Evolutionary conservation across 2,888 invertebrate species (phyloP).

Genomic region (Abrostola tripartita): DNA sequence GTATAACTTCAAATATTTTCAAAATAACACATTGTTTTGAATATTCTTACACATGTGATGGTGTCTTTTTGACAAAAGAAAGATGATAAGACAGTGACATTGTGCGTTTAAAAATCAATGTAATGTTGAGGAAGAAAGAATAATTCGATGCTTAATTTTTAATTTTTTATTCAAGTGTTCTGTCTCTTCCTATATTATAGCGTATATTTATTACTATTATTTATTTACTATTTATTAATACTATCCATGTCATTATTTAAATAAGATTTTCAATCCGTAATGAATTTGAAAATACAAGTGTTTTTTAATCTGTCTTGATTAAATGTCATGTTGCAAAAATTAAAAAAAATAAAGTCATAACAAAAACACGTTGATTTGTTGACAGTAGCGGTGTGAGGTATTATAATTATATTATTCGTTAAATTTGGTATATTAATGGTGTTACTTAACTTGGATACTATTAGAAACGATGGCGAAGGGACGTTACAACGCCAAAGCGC

Average conservation of each 20-base stretch:
- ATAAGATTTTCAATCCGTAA: too few species aligned
- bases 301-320: too few species aligned
- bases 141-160: too few species aligned
- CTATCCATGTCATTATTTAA: too few species aligned
- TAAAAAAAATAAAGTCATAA: conserved; percentile 69
- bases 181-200: too few species aligned
- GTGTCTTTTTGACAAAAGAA: not conserved
- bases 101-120: not conserved
- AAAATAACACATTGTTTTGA: conserved; percentile 18
- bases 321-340: not conserved
- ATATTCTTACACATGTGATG: conserved; percentile 1
- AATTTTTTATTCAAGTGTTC: too few species aligned
- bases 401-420: too few species aligned
- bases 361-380: conserved; percentile 65
- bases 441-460: not conserved
- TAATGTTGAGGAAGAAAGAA: too few species aligned
- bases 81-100: not conserved
- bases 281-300: too few species aligned
- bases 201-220: too few species aligned
- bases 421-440: too few species aligned
- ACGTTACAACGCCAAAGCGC: conserved; percentile 92
- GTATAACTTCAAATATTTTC: not conserved
- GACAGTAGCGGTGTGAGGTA: not conserved
- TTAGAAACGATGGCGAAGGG: conserved; percentile 90
- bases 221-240: too few species aligned